phyloP scores from a whole-genome alignment of 2,888 invertebrate genomes.

The Mythimna lalbum region DNA sequence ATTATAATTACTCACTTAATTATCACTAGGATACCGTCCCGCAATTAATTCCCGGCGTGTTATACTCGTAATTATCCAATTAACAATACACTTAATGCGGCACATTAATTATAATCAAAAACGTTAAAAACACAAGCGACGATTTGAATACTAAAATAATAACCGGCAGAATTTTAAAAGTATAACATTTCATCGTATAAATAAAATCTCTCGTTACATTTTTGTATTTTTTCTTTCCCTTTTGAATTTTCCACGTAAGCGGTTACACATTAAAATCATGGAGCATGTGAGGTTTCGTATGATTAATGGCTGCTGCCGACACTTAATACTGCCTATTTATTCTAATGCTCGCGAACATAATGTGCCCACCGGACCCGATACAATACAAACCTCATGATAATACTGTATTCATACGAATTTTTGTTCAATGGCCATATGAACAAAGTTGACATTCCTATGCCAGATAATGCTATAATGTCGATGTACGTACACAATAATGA shows the following conservation, averaged over 20 bases:
- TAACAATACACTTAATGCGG: constrained; percentile 32
- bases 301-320: constrained; percentile 75
- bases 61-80: constrained; percentile 30
- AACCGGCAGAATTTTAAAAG: constrained; percentile 44
- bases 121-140: constrained; percentile 43
- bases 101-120: constrained; percentile 47
- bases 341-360: constrained; percentile 68
- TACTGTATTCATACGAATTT: constrained; percentile 48
- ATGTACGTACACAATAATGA: constrained; percentile 16
- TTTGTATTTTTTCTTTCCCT: constrained; percentile 61
- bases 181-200: constrained; percentile 50
- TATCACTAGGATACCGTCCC: constrained; percentile 6
- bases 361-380: constrained; percentile 57
- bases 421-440: constrained; percentile 30
- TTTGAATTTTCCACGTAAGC: constrained; percentile 73
- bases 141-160: constrained; percentile 62
- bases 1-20: constrained; percentile 13
- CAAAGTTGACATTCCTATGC: constrained; percentile 52
- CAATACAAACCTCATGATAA: constrained; percentile 41
- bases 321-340: constrained; percentile 75
- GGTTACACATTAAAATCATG: constrained; percentile 74
- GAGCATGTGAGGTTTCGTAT: constrained; percentile 70
- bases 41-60: constrained; percentile 20
- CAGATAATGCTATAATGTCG: neutral
- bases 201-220: constrained; percentile 59